These are phyloP conservation scores for Ispidina picta DNA, from an alignment of 2,797 vertebrate genomes.

Conservation along the genomic window DNA sequence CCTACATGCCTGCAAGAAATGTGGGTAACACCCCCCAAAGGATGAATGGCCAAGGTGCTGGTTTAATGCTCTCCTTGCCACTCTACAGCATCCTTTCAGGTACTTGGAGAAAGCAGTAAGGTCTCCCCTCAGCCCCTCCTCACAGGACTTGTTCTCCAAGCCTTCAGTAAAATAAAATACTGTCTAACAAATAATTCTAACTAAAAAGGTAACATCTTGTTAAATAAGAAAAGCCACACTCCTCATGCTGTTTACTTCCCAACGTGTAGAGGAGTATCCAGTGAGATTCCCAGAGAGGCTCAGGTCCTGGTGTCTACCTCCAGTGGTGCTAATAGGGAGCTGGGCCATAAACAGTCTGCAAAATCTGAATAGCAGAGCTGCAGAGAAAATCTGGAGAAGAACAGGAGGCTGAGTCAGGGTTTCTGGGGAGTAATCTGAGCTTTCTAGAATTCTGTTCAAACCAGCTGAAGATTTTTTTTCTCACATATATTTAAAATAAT, in stretches of 20 bases:
- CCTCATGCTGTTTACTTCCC: neutral
- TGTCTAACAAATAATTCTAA: slow-evolving; percentile 39
- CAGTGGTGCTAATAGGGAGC: neutral
- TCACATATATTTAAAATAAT: neutral
- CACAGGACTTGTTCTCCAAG: too few relatives aligned
- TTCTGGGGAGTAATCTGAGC: neutral
- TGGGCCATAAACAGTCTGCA: neutral
- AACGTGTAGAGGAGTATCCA: neutral
- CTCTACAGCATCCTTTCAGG: too few relatives aligned
- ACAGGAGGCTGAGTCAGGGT: neutral
- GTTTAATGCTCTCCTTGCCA: neutral
- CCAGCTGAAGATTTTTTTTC: neutral
- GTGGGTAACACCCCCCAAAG: neutral
- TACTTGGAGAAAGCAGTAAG: too few relatives aligned
- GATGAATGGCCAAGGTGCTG: neutral
- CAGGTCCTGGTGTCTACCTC: neutral
- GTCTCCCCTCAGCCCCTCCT: too few relatives aligned
- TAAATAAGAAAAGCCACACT: neutral
- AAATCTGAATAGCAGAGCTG: neutral
- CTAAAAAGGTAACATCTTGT: neutral
- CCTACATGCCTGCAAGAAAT: neutral
- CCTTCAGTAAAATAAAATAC: slow-evolving; percentile 1
- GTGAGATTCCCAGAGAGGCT: neutral
- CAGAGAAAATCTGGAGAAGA: neutral
- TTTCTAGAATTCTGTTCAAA: neutral